Conservation (phyloP, 2,113 vertebrate genomes). For the Microcebus murinus region DNA sequence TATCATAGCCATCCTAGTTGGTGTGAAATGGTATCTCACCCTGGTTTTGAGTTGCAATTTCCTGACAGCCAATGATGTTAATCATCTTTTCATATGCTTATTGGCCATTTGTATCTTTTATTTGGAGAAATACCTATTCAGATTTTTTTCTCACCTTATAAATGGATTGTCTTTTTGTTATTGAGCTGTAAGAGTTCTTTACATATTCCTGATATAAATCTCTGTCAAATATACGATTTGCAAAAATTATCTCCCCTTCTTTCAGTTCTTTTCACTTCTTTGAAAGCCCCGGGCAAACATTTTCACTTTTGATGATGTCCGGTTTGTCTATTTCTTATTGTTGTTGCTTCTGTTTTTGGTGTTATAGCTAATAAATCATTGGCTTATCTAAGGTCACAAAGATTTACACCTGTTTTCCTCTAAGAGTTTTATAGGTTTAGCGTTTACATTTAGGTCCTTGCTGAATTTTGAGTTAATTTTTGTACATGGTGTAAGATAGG, state of each 20-base stretch:
- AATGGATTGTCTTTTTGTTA: neutral
- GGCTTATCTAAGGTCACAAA: neutral
- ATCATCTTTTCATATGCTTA: neutral
- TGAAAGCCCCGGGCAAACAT: neutral
- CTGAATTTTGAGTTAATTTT: slow-evolving; percentile 3
- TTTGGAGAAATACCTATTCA: neutral
- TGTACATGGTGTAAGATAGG: neutral
- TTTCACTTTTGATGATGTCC: neutral
- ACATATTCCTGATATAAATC: neutral
- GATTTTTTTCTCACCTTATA: too few relatives aligned
- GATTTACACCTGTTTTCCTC: neutral
- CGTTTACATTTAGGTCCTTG: neutral
- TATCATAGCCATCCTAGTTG: neutral
- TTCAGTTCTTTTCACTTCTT: neutral
- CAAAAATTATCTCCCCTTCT: neutral
- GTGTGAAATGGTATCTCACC: neutral
- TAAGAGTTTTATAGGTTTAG: slow-evolving; percentile 16
- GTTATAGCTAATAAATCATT: neutral
- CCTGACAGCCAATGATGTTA: neutral
- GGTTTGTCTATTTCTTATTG: neutral
- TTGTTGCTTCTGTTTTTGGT: neutral
- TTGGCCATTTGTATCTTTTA: neutral
- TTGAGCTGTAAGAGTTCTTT: neutral
- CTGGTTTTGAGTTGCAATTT: neutral
- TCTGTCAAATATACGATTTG: neutral